Base-by-base conservation (phyloP, 2,797 vertebrate genomes). In the Sebastes elongatus region DNA sequence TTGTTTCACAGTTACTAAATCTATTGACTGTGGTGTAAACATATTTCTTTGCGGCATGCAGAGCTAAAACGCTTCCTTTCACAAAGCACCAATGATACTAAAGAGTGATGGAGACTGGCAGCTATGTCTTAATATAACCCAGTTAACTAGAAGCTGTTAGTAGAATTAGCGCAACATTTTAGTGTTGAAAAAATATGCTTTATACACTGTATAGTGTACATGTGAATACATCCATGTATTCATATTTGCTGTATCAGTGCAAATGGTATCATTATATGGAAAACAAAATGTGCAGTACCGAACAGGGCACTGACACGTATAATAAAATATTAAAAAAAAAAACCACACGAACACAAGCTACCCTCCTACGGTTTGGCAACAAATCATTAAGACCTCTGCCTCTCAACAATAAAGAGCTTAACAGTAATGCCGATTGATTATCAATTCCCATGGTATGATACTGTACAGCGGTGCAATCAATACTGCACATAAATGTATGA, bases 381-480 rank as follows among this genome's bases (percentile, higher is more conserved):
- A 88, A 87, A 89, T 87, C 88, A 87, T 88, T 91, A 46, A 93
- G 92, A 93, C 90, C 25, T 86, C 72, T 85, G 80, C 91, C 94
- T 93, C 90, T 91, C 23, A 28, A 86, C 73, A 86, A 86, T 84
- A 79, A 94, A 95, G 95, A 95, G 92, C 76, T 94, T 88, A 95
- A 89, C 89, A 85, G 78, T 87, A 85, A 96, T 92, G 87, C 88
- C 82, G 80, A 94, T 94, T 95, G 95, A 96, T 95, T 97, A 96
- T 96, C 95, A 94, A 95, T 95, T 94, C 87, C 94, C 96, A 95
- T 94, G 71, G 76, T 86, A 76, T 80, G 86, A 89, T 78, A 84
- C 89, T 82, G 91, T 97, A 96, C 96, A 96, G 90, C 87, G 96
- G 96, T 97, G 96, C 96, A 96, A 95, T 95, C 94, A 96, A 96